Conservation (phyloP, 2,888 invertebrate genomes). For the Synergus itoensis region DNA sequence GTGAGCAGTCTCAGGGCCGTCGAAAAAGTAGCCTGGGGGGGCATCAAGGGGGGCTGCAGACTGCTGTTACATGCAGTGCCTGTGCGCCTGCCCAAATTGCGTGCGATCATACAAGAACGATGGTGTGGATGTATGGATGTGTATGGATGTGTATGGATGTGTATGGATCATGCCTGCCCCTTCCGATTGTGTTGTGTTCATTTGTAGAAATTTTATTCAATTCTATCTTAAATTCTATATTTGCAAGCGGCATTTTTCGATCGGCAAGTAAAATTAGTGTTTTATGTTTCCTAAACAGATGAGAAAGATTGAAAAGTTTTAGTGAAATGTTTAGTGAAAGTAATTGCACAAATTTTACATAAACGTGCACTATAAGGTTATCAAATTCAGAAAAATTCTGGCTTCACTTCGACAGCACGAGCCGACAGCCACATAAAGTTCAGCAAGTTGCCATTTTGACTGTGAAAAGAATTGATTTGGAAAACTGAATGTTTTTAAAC, state of each 20-base stretch:
- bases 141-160: no score
- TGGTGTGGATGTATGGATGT: no score
- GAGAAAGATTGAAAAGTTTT: not conserved
- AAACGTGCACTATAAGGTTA: not conserved
- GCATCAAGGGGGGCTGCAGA: no score
- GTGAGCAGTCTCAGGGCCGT: no score
- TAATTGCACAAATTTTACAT: not conserved
- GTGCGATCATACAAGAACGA: no score
- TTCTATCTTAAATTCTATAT: not conserved
- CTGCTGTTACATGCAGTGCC: no score
- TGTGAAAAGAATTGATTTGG: conserved; percentile 22
- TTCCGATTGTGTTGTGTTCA: not conserved
- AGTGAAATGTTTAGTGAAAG: conserved; percentile 5
- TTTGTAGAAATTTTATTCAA: not conserved
- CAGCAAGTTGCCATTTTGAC: conserved; percentile 29
- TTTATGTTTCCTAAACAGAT: not conserved
- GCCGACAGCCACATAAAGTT: not conserved
- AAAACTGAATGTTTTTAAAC: conserved; percentile 9
- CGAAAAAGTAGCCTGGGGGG: no score
- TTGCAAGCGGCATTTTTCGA: not conserved
- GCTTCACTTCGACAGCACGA: not conserved
- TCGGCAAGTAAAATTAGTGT: not conserved
- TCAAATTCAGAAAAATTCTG: no score
- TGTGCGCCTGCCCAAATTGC: no score
- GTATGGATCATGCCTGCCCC: no score